A percentile compares a stretch with the other conserved stretches of the same genome.
Conservation (phyloP, 2,113 vertebrate genomes). For the Lophius piscatorius region DNA sequence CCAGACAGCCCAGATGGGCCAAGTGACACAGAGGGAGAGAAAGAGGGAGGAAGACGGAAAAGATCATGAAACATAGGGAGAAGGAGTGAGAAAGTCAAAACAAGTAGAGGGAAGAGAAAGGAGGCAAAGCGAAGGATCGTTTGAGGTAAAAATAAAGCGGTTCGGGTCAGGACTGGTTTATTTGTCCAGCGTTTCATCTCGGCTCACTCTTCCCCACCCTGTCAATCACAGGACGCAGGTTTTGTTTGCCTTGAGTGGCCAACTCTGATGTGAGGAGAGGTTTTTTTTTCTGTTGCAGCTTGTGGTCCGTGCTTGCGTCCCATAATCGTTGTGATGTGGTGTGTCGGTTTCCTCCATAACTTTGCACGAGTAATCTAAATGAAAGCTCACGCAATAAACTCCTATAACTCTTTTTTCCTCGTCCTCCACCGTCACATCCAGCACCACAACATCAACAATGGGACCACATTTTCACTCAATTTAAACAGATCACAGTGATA, state of each 20-base stretch:
- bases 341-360: conserved; percentile 37
- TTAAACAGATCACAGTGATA: too few relatives aligned
- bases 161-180: conserved; percentile 43
- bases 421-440: conserved; percentile 32
- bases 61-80: conserved; percentile 20
- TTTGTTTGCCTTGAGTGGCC: conserved; percentile 52
- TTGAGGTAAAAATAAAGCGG: conserved; percentile 8
- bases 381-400: conserved; percentile 13
- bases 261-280: conserved; percentile 25
- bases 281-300: conserved; percentile 30
- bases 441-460: conserved; percentile 18
- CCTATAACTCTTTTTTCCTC: too few relatives aligned
- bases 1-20: conserved; percentile 82
- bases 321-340: conserved; percentile 30
- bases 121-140: conserved; percentile 3
- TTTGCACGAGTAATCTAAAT: conserved; percentile 20
- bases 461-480: too few relatives aligned
- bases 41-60: conserved; percentile 27
- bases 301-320: conserved; percentile 42
- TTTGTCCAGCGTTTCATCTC: conserved; percentile 54
- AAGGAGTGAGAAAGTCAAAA: conserved; percentile 31
- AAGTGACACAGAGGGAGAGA: conserved; percentile 53
- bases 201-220: conserved; percentile 22
- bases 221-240: background rate
- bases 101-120: background rate